Conservation (phyloP, 2,888 invertebrate species). For the Helobdella robusta region DNA sequence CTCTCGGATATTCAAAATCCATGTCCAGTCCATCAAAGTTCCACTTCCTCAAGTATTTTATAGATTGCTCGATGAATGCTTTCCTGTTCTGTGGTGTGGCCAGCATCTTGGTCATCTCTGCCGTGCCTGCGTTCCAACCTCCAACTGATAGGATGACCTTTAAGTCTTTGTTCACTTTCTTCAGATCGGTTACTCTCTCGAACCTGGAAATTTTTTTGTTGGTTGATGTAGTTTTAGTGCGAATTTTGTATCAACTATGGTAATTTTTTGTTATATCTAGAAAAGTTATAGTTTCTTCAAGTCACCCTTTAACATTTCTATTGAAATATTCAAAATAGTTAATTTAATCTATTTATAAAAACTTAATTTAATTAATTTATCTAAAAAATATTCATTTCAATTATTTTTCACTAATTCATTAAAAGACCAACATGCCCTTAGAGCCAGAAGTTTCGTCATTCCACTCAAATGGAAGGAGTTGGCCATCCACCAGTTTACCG, state of each 20-base stretch:
- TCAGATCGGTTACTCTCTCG: slow-evolving; percentile 24
- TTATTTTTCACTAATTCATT: no score
- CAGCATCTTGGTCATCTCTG: slow-evolving; percentile 37
- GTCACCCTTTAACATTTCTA: neutral
- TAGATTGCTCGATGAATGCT: slow-evolving; percentile 38
- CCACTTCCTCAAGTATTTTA: slow-evolving; percentile 39
- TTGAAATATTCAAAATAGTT: neutral
- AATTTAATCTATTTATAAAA: no score
- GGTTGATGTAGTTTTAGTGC: no score
- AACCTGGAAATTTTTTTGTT: slow-evolving; percentile 28
- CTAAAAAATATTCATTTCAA: no score
- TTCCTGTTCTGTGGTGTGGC: slow-evolving; percentile 31
- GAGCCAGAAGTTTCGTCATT: slow-evolving; percentile 60
- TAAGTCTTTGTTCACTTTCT: slow-evolving; percentile 15
- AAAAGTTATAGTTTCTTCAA: no score
- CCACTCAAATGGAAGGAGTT: slow-evolving; percentile 79
- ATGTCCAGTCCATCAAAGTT: slow-evolving; percentile 78
- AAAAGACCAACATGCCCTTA: slow-evolving; percentile 34
- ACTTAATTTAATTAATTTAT: no score
- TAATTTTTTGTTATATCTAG: no score
- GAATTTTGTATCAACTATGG: no score
- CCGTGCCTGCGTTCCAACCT: slow-evolving; percentile 35
- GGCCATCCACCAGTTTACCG: slow-evolving; percentile 65
- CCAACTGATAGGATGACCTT: slow-evolving; percentile 31
- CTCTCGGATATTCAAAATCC: slow-evolving; percentile 80